Conservation (phyloP, 1,140 invertebrate species). For the Meteorus sp. region DNA sequence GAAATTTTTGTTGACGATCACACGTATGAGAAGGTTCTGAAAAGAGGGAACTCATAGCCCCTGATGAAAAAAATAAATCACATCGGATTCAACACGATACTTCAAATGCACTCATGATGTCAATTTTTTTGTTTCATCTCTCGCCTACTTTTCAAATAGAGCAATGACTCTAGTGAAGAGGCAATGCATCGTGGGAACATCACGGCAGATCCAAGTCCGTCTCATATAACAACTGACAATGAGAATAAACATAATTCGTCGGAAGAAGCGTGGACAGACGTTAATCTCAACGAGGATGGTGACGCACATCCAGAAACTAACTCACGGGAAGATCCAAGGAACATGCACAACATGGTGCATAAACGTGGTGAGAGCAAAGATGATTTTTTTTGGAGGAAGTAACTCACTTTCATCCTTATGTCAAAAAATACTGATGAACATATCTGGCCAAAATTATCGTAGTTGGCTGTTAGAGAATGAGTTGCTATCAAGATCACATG, state of each 20-base stretch:
- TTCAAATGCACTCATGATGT: neutral
- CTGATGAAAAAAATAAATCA: too few species aligned
- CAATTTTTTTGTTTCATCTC: neutral
- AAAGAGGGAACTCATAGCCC: too few species aligned
- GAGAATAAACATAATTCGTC: conserved; percentile 66
- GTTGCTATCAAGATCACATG: too few species aligned
- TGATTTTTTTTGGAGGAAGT: too few species aligned
- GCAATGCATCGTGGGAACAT: conserved; percentile 53
- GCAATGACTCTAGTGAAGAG: conserved; percentile 78
- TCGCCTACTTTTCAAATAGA: conserved; percentile 59
- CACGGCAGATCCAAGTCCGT: conserved; percentile 51
- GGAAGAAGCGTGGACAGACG: conserved; percentile 89
- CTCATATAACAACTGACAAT: conserved; percentile 55
- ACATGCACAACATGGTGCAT: conserved; percentile 62
- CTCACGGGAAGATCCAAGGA: conserved; percentile 66
- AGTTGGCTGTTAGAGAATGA: too few species aligned
- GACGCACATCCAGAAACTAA: conserved; percentile 61
- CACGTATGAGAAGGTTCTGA: too few species aligned
- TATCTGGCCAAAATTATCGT: too few species aligned
- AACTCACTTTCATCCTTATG: too few species aligned
- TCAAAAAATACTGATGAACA: too few species aligned
- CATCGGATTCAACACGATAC: too few species aligned
- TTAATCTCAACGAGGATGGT: conserved; percentile 84
- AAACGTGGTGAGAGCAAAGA: conserved; percentile 57
- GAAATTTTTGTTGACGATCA: too few species aligned